Evolutionary conservation across 2,888 invertebrate genomes (phyloP), one percentile per base, ranked within the genome.

Genomic region (Heterodera filipjevi): DNA sequence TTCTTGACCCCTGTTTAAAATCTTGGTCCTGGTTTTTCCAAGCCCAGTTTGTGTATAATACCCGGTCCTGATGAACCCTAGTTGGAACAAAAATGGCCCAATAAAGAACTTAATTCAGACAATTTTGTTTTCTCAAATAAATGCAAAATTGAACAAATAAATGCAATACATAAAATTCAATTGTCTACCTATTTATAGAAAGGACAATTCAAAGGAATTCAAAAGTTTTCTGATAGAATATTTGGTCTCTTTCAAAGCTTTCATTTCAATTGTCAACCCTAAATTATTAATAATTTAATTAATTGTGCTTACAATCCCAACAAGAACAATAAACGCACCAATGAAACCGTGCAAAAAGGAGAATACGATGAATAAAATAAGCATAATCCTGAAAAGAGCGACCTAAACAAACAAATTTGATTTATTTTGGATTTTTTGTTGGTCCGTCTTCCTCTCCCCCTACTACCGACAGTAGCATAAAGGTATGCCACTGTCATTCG

Each of bases 221-320:
- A 76, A 27, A 44, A 78, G 32, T 49, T 79, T 75, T 10, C 27
- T 66, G 66, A 75, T 74, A 27, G 79, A 75, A 75, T 76, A 84
- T 80, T 87, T 89, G 22, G 89, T 84, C 19, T 86, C 89, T 77
- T 87, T 86, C 53, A 89, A 79, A 3, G 88, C 86, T 77, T 89
- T 89, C 77, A 85, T 77, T 76, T 89, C 89, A 77, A 89, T 82
- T 27, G 87, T 87, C 44, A 89, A 81, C 12, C 86, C 59, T 59
- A 59, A 59, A 59, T n/a, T n/a, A 22, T 44, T 44, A 44, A 53
- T 5, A 53, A 53, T 53, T 16, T 22, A 59, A n/a, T 49, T 14
- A n/a, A 22, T 53, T 12, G 22, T 22, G 5, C 27, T 59, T n/a
- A 59, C 5, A 59, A 12, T n/a, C 0, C n/a, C 8, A 59, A 59